Conservation (phyloP, 2,797 vertebrate genomes). For the Microctenopoma steveboyesi region DNA sequence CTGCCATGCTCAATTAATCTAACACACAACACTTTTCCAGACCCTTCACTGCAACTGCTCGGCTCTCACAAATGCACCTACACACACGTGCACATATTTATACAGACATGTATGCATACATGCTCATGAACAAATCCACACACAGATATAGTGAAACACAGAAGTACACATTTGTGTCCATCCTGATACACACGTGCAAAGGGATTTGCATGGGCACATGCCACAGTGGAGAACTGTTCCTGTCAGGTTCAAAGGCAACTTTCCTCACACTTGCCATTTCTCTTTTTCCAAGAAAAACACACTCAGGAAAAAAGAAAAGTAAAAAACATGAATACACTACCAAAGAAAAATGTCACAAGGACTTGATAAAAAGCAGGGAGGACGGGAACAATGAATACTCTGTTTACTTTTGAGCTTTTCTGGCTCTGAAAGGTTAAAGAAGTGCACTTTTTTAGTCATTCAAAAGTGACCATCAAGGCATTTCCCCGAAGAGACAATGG, state of each 20-base stretch:
- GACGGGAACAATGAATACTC: slow-evolving; percentile 68
- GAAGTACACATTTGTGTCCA: slow-evolving; percentile 49
- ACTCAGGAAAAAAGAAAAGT: slow-evolving; percentile 55
- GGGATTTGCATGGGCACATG: slow-evolving; percentile 54
- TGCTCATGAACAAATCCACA: slow-evolving; percentile 39
- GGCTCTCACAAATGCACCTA: slow-evolving; percentile 60
- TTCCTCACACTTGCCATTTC: slow-evolving; percentile 70
- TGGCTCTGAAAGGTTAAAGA: slow-evolving; percentile 65
- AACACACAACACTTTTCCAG: slow-evolving; percentile 81
- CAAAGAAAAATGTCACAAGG: slow-evolving; percentile 72
- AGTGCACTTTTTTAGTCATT: slow-evolving; percentile 53
- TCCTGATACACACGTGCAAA: slow-evolving; percentile 15
- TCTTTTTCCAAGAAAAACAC: slow-evolving; percentile 73
- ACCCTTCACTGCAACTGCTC: slow-evolving; percentile 60
- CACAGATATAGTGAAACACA: slow-evolving; percentile 36
- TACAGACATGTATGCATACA: slow-evolving; percentile 45
- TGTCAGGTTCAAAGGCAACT: slow-evolving; percentile 75
- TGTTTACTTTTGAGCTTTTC: slow-evolving; percentile 72
- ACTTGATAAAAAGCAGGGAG: slow-evolving; percentile 77
- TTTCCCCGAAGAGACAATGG: slow-evolving; percentile 50
- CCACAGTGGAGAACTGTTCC: slow-evolving; percentile 52
- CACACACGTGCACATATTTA: slow-evolving; percentile 49
- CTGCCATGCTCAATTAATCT: slow-evolving; percentile 85
- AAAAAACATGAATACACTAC: slow-evolving; percentile 55
- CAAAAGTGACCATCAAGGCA: slow-evolving; percentile 45